Evolutionary conservation across 2,113 vertebrate species (phyloP), one percentile per base, ranked within the genome.

Genomic region (Gambusia holbrooki): DNA sequence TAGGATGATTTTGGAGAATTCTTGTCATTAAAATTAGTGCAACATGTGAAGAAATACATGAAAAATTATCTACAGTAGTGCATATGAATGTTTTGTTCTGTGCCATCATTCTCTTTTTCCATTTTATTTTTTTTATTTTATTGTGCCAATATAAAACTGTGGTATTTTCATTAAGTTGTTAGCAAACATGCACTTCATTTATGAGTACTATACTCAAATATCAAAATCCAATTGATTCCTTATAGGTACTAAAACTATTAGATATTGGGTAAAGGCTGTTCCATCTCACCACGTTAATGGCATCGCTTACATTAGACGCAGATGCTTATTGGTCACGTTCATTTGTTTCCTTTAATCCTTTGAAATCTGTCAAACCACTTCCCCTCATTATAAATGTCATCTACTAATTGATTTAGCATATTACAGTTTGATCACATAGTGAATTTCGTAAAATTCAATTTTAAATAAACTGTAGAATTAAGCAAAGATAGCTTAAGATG

Each of bases 121-220:
- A 27, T 27, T 27, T 27, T 27, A 19, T 66, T 28, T 51, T 22
- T 35, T 62, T 72, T 40, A 22, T 58, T 69, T 22, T 73, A 42
- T 63, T 61, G 32, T 74, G 67, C 29, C 64, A 63, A 66, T 30
- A 76, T 54, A 84, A 82, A 68, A 63, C 78, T 88, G 61, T 79
- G 85, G 74, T 62, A 82, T 89, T 90, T 92, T 88, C 91, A 89
- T 62, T 74, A 35, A 68, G 72, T 48, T 69, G 66, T 65, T 4
- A 0, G 73, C 80, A 4, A 83, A 89, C 83, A 82, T 90, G 83
- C 85, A 85, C 84, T 33, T 74, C 32, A 61, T 82, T 71, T 69
- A 66, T 76, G 32, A 45, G 58, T 10, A 27, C 35, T 10, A 0
- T 4, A 75, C 69, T 71, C 79, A 60, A 48, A 60, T 83, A 87